phyloP scores from a whole-genome alignment of 2,113 vertebrate species.

The Pitta sordida region DNA sequence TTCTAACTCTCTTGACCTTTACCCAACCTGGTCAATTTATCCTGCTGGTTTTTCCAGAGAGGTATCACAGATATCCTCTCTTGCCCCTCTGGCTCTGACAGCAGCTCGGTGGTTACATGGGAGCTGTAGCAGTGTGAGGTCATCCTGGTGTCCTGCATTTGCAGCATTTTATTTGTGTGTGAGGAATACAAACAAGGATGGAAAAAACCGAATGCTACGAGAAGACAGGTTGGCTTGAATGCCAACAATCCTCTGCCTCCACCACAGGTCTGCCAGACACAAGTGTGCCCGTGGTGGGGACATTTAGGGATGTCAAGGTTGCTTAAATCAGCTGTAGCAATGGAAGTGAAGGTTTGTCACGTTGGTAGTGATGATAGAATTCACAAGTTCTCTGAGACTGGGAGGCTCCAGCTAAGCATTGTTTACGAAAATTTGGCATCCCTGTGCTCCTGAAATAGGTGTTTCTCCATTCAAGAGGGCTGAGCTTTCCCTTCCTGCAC shows the following conservation, averaged over 20 bases:
- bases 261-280: neutral
- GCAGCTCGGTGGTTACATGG: neutral
- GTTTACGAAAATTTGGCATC: neutral
- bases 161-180: neutral
- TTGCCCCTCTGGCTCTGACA: neutral
- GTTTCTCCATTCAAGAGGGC: neutral
- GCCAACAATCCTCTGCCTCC: neutral
- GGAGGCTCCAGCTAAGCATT: neutral
- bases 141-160: neutral
- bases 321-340: neutral
- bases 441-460: neutral
- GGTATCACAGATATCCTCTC: neutral
- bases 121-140: neutral
- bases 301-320: neutral
- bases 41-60: neutral
- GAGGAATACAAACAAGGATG: neutral
- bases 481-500: fast-evolving
- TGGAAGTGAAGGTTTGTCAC: neutral
- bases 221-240: neutral
- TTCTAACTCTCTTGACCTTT: neutral
- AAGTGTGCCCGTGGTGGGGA: neutral
- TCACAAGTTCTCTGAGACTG: neutral
- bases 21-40: neutral
- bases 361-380: neutral
- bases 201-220: neutral